Evolutionary conservation across 2,888 invertebrate species (phyloP).

Genomic region (Spisula solida): DNA sequence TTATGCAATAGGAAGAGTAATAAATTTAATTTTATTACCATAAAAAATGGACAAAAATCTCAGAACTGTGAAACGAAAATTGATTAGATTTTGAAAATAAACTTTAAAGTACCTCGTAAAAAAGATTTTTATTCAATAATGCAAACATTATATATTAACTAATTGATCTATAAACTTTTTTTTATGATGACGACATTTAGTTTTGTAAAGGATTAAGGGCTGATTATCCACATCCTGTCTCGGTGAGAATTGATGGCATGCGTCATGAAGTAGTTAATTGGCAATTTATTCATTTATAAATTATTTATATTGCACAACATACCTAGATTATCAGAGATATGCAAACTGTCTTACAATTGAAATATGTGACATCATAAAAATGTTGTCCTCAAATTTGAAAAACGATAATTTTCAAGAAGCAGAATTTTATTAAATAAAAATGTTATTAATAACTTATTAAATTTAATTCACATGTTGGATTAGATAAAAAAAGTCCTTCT

Average conservation of each 20-base stretch:
- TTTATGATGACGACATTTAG: neutral
- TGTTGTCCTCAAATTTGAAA: too few species aligned
- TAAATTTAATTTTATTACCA: conserved; percentile 21
- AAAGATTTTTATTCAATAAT: neutral
- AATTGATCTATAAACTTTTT: neutral
- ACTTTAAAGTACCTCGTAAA: conserved; percentile 9
- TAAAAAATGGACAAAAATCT: neutral
- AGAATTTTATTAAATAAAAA: too few species aligned
- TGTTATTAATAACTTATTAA: too few species aligned
- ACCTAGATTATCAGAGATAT: neutral
- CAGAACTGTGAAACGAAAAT: neutral
- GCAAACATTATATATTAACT: conserved; percentile 5
- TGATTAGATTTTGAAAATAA: conserved; percentile 17
- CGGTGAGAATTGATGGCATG: neutral
- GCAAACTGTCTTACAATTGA: too few species aligned
- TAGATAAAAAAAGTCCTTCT: too few species aligned
- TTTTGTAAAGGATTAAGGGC: conserved; percentile 8
- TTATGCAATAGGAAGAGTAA: neutral
- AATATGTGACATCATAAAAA: too few species aligned
- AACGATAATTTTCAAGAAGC: too few species aligned
- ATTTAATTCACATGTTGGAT: too few species aligned
- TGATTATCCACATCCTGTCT: neutral
- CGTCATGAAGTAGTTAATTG: neutral
- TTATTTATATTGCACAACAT: neutral
- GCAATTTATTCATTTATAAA: neutral